Evolutionary conservation across 2,113 vertebrate genomes (phyloP), one percentile per base, ranked within the genome.

Genomic region (Halichoeres trimaculatus): DNA sequence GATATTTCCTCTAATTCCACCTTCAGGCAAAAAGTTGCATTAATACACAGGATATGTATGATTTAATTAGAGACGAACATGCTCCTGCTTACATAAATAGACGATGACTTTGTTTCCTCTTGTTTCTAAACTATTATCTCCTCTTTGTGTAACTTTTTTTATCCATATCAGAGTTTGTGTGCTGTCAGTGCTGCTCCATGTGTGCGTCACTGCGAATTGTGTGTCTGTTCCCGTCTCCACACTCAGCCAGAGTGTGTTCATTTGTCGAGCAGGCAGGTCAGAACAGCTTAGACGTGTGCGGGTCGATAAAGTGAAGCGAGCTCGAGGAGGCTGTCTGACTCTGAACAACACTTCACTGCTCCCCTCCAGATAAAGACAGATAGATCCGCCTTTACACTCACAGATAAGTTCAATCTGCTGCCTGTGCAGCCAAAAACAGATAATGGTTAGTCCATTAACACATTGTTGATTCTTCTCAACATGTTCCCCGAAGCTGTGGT

Each of bases 301-400:
- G 59, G 75, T 85, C 70, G 66, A 89, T 89, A 77, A 79, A 68
- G n/a, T 69, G 74, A 77, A 48, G 43, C 43, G 43, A 45, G 69
- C 66, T 63, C 1, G 1, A 65, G 30, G 48, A 78, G 51, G 73
- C 54, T 78, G 64, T 68, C 52, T 55, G 26, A 63, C 56, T 70
- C 61, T 62, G 71, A 69, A 75, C 58, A 83, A 53, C 72, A 56
- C 74, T 72, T 78, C 56, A 43, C 57, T 20, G 43, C 55, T 41
- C 58, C 59, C 45, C 45, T 74, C 12, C 0, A 80, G 80, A 79
- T 84, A 59, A 77, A 69, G 52, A 71, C 54, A 14, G 60, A 76
- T 55, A 30, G 64, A 69, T 56, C 23, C 23, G 10, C 38, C 52
- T 61, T 57, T 35, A 70, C 43, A 52, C 54, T 67, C 68, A 12